Conservation (phyloP, 2,888 invertebrate genomes). For the Acrocera orbiculus region DNA sequence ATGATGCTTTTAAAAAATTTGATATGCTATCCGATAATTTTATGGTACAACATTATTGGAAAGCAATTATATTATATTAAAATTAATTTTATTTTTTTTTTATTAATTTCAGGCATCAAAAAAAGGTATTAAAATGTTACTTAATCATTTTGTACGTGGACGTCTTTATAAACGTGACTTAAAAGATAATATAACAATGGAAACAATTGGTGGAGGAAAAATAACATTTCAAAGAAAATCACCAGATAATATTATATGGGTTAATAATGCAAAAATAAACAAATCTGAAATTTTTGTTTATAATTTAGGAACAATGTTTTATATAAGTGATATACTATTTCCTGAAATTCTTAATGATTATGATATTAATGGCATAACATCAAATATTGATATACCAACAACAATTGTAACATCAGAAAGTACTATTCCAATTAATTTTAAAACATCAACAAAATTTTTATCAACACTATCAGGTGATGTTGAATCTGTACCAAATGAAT, state of each 20-base stretch:
- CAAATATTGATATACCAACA: constrained; percentile 11
- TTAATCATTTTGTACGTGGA: constrained; percentile 44
- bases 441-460: constrained; percentile 14
- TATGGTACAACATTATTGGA: constrained; percentile 16
- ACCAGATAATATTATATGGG: constrained; percentile 32
- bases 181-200: constrained; percentile 35
- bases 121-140: constrained; percentile 38
- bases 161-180: constrained; percentile 41
- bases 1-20: constrained; percentile 43
- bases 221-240: constrained; percentile 34
- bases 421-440: constrained; percentile 8
- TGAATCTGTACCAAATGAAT: constrained; percentile 29
- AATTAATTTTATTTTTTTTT: neutral
- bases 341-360: constrained; percentile 27
- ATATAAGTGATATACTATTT: constrained; percentile 40
- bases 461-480: constrained; percentile 20
- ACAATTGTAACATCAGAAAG: constrained; percentile 10
- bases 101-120: constrained; percentile 28
- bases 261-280: constrained; percentile 39
- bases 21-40: constrained; percentile 39
- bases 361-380: constrained; percentile 13
- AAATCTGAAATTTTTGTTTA: constrained; percentile 46
- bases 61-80: neutral
- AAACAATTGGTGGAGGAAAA: constrained; percentile 38
- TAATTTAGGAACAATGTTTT: constrained; percentile 46